Percentiles rank a stretch among this genome's conserved stretches.
Evolutionary conservation across 2,888 invertebrate species (phyloP).

Genomic region (Bugula neritina): DNA sequence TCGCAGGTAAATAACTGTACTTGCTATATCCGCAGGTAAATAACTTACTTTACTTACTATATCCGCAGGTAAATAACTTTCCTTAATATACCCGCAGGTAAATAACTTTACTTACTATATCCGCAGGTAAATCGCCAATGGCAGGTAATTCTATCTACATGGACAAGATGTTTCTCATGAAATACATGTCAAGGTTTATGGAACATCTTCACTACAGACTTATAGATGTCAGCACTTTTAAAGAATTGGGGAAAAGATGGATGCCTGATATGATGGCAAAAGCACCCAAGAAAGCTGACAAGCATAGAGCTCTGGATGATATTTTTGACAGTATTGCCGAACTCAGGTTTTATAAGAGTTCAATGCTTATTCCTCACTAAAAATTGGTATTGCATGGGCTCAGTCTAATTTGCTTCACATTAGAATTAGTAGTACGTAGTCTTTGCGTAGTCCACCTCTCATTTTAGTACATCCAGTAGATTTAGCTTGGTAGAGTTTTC

Average conservation of each 20-base stretch:
- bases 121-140: constrained; percentile 52
- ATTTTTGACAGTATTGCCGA: constrained; percentile 80
- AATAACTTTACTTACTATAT: too few species aligned
- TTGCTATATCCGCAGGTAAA: too few species aligned
- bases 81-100: too few species aligned
- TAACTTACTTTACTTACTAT: too few species aligned
- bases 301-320: constrained; percentile 63
- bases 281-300: constrained; percentile 43
- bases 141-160: constrained; percentile 83
- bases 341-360: constrained; percentile 68
- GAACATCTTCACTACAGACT: constrained; percentile 82
- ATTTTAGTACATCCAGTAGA: too few species aligned
- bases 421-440: too few species aligned
- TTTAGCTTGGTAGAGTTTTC: too few species aligned
- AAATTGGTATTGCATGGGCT: too few species aligned
- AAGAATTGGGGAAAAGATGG: constrained; percentile 72
- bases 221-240: constrained; percentile 84
- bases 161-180: constrained; percentile 74
- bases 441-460: too few species aligned
- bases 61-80: too few species aligned
- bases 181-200: constrained; percentile 74
- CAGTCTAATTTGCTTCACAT: too few species aligned
- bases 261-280: constrained; percentile 56
- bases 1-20: too few species aligned
- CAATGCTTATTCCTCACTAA: constrained; percentile 15